phyloP scores from a whole-genome alignment of 2,797 vertebrate species.

The Mycteria americana region DNA sequence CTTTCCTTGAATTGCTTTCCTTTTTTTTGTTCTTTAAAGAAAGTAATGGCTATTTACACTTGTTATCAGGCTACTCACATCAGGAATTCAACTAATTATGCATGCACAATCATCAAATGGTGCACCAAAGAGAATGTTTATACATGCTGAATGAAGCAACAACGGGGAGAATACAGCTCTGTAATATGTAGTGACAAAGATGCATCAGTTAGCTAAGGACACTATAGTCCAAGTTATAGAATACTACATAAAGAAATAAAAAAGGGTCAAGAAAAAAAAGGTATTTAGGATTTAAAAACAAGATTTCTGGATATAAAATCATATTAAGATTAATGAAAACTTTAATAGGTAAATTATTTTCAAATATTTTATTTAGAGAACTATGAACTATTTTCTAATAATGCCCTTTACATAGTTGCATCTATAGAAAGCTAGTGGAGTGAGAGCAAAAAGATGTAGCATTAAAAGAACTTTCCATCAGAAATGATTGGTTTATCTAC shows the following conservation, averaged over 20 bases:
- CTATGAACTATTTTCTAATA: constrained; percentile 51
- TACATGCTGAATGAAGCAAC: constrained; percentile 20
- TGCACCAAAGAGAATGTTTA: neutral
- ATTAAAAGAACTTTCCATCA: constrained; percentile 2
- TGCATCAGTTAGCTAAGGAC: neutral
- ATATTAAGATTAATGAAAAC: constrained; percentile 19
- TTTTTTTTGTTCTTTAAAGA: neutral
- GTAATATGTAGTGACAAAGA: neutral
- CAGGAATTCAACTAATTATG: constrained; percentile 32
- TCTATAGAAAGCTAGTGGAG: constrained; percentile 50
- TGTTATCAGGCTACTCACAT: constrained; percentile 22
- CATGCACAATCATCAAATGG: constrained; percentile 52
- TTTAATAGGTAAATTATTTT: constrained; percentile 49
- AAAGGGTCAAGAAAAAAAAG: neutral
- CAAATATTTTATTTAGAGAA: constrained; percentile 59
- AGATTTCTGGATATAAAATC: neutral
- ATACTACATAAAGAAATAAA: neutral
- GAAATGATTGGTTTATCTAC: neutral
- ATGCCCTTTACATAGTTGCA: constrained; percentile 59
- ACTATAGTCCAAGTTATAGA: neutral
- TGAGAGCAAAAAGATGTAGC: neutral
- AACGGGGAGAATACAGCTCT: neutral
- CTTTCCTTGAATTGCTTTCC: neutral
- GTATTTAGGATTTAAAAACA: neutral
- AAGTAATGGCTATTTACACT: constrained; percentile 51